These are phyloP conservation scores for Drosophila sucinea DNA, from an alignment of 1,140 invertebrate genomes.

Conservation along the genomic window DNA sequence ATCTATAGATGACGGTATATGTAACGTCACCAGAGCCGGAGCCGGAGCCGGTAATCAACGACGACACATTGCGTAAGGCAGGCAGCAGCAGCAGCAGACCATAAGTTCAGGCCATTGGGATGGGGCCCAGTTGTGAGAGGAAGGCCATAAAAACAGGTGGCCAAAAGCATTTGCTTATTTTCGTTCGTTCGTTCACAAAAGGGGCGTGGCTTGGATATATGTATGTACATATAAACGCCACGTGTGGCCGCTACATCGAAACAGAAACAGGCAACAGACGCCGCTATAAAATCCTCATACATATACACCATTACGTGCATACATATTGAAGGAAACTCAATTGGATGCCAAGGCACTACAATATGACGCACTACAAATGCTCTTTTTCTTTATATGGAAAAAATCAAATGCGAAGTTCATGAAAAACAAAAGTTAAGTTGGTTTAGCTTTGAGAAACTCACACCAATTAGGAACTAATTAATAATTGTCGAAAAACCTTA, in stretches of 20 bases:
- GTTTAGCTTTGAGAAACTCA: too few relatives aligned
- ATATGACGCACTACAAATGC: neutral
- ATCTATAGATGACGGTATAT: conserved; percentile 16
- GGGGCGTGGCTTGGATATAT: conserved; percentile 44
- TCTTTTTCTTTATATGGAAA: neutral
- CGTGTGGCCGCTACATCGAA: conserved; percentile 28
- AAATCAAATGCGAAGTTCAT: too few relatives aligned
- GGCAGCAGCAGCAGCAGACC: neutral
- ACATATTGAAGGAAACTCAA: neutral
- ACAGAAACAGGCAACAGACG: conserved; percentile 6
- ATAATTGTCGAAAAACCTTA: too few relatives aligned
- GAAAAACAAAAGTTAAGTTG: too few relatives aligned
- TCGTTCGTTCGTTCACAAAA: conserved; percentile 8
- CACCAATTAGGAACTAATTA: too few relatives aligned
- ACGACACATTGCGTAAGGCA: conserved; percentile 49
- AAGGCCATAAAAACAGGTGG: conserved; percentile 61
- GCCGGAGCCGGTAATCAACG: conserved; percentile 36
- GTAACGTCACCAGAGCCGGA: conserved; percentile 43
- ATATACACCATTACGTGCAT: neutral
- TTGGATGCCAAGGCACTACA: neutral
- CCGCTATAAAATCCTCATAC: conserved; percentile 14
- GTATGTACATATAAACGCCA: conserved; percentile 18
- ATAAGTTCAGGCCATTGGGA: neutral
- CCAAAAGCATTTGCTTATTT: conserved; percentile 5
- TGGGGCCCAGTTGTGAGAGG: neutral